Conservation (phyloP, 2,113 vertebrate species). For the Phasianus colchicus region DNA sequence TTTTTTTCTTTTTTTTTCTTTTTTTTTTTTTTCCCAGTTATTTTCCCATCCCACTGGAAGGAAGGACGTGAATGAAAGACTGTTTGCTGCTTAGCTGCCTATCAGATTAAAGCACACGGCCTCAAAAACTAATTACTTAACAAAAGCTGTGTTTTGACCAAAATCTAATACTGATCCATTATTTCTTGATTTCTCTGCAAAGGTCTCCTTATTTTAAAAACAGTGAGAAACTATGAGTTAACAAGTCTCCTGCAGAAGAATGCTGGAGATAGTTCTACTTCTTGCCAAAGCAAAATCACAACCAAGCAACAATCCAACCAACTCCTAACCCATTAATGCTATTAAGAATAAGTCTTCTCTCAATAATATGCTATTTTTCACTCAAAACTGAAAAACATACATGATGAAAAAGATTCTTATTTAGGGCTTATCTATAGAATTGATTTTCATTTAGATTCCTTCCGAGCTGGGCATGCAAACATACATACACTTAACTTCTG, state of each 20-base stretch:
- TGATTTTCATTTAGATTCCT: not conserved
- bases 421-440: not conserved
- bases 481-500: not conserved
- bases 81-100: too few species aligned
- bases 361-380: not conserved
- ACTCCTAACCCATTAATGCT: not conserved
- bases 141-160: not conserved
- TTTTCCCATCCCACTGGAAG: too few species aligned
- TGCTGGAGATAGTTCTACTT: not conserved
- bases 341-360: not conserved
- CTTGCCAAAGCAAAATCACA: not conserved
- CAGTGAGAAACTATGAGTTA: not conserved
- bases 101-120: too few species aligned
- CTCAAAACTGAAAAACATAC: not conserved
- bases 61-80: too few species aligned
- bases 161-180: not conserved
- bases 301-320: not conserved
- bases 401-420: not conserved
- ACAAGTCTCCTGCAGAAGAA: not conserved
- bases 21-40: too few species aligned
- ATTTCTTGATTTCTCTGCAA: not conserved
- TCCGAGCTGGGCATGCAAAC: not conserved
- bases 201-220: not conserved
- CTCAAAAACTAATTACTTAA: not conserved
- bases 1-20: too few species aligned